A percentile compares a stretch with the other conserved stretches of the same genome.
Conservation (phyloP, 1,140 invertebrate genomes). For the Sycophila sp. region DNA sequence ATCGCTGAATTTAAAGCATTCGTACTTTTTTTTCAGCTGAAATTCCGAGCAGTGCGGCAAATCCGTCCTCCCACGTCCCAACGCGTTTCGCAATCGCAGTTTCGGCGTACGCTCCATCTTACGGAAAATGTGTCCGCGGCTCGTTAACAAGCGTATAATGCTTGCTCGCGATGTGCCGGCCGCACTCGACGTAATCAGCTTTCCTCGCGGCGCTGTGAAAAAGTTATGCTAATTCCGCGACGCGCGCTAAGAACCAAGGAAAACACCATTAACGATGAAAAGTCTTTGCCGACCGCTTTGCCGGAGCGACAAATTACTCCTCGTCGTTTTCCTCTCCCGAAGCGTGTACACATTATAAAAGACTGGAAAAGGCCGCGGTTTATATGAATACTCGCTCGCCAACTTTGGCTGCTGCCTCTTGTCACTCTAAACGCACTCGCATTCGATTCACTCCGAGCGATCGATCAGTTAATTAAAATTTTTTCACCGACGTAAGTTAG, state of each 20-base stretch:
- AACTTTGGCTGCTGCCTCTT: too few species aligned
- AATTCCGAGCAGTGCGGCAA: too few species aligned
- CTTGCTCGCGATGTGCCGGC: background rate
- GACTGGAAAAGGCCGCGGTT: too few species aligned
- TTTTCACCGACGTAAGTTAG: too few species aligned
- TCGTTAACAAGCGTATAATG: conserved; percentile 23
- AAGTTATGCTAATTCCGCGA: conserved; percentile 1
- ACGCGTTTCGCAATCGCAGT: background rate
- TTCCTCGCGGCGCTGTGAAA: conserved; percentile 10
- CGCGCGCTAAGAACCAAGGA: conserved; percentile 21
- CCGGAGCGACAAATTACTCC: background rate
- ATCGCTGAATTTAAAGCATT: too few species aligned
- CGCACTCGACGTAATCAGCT: background rate
- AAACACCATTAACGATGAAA: conserved; percentile 31
- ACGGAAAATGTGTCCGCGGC: conserved; percentile 23
- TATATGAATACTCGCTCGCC: background rate
- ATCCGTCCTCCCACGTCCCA: background rate
- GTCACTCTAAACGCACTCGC: too few species aligned
- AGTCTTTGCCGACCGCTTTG: background rate
- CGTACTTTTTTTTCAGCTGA: too few species aligned
- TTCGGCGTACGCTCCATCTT: background rate
- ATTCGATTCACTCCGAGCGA: too few species aligned
- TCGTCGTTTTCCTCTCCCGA: background rate
- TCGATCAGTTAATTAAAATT: too few species aligned
- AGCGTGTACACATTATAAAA: background rate